Percentiles rank a stretch among this genome's conserved stretches.
Conservation (phyloP, 2,888 invertebrate genomes). For the Aproaerema taeniolella region DNA sequence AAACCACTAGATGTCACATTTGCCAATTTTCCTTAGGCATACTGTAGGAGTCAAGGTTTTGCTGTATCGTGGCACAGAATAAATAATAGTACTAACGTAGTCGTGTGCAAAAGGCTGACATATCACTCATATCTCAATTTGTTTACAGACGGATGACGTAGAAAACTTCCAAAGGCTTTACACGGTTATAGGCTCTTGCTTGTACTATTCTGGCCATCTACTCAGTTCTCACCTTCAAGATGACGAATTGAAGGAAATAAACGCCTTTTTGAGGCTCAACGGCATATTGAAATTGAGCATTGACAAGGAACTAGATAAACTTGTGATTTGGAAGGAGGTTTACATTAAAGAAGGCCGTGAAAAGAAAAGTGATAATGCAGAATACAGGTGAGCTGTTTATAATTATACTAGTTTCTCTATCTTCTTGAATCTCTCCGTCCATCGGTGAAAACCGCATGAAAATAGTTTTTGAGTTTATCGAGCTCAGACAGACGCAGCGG, state of each 20-base stretch:
- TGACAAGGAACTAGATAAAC: conserved; percentile 81
- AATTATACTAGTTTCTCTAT: no score
- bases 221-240: conserved; percentile 87
- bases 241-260: conserved; percentile 85
- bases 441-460: no score
- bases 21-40: no score
- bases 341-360: conserved; percentile 73
- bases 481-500: no score
- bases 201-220: conserved; percentile 83
- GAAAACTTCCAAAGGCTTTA: conserved; percentile 85
- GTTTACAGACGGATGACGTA: conserved; percentile 85
- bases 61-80: no score
- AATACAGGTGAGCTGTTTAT: conserved; percentile 54
- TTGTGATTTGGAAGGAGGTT: conserved; percentile 88
- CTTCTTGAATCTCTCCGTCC: no score
- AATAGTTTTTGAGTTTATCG: no score
- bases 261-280: conserved; percentile 85
- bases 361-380: conserved; percentile 43
- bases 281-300: conserved; percentile 83
- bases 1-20: no score
- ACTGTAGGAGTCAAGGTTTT: no score
- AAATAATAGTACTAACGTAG: no score
- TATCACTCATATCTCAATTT: no score
- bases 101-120: no score
- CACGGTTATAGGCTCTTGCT: conserved; percentile 80